A percentile compares a stretch with the other conserved stretches of the same genome.
phyloP scores from a whole-genome alignment of 2,888 invertebrate species.

The Ochropacha duplaris region DNA sequence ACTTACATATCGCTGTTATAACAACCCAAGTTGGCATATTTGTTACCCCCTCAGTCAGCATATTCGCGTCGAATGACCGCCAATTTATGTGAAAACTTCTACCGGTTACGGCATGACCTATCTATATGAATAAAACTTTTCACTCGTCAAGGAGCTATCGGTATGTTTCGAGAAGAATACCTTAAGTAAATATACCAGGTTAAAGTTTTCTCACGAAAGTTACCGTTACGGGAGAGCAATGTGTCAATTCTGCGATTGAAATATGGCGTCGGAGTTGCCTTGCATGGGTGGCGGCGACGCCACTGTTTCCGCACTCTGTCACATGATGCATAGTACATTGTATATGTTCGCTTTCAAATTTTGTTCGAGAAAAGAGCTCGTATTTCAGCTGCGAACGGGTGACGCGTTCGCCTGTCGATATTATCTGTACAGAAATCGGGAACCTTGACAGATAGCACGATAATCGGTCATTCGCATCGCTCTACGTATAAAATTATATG shows the following conservation, averaged over 20 bases:
- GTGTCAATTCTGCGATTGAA: slow-evolving; percentile 80
- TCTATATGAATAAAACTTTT: slow-evolving; percentile 77
- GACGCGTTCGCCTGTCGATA: slow-evolving; percentile 25
- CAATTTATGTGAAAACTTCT: slow-evolving; percentile 82
- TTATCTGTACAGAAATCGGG: slow-evolving; percentile 39
- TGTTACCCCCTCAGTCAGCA: slow-evolving; percentile 82
- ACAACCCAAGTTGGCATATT: slow-evolving; percentile 82
- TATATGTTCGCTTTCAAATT: slow-evolving; percentile 25
- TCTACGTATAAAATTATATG: slow-evolving; percentile 9
- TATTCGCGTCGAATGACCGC: slow-evolving; percentile 83
- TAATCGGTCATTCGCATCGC: slow-evolving; percentile 6
- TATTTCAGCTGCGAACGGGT: slow-evolving; percentile 43
- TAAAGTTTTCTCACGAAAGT: slow-evolving; percentile 74
- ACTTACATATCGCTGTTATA: slow-evolving; percentile 83
- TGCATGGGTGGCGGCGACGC: slow-evolving; percentile 81
- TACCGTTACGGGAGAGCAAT: slow-evolving; percentile 68
- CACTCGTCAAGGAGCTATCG: slow-evolving; percentile 76
- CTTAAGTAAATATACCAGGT: slow-evolving; percentile 80
- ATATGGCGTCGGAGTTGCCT: slow-evolving; percentile 63
- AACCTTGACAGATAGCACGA: slow-evolving; percentile 43
- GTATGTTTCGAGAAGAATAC: slow-evolving; percentile 71
- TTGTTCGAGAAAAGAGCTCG: slow-evolving; percentile 34
- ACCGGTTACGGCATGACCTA: slow-evolving; percentile 78
- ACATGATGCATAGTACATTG: slow-evolving; percentile 49
- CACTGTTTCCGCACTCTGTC: slow-evolving; percentile 82